A percentile compares a stretch with the other conserved stretches of the same genome.
Conservation (phyloP, 2,113 vertebrate species). For the Nanger granti region DNA sequence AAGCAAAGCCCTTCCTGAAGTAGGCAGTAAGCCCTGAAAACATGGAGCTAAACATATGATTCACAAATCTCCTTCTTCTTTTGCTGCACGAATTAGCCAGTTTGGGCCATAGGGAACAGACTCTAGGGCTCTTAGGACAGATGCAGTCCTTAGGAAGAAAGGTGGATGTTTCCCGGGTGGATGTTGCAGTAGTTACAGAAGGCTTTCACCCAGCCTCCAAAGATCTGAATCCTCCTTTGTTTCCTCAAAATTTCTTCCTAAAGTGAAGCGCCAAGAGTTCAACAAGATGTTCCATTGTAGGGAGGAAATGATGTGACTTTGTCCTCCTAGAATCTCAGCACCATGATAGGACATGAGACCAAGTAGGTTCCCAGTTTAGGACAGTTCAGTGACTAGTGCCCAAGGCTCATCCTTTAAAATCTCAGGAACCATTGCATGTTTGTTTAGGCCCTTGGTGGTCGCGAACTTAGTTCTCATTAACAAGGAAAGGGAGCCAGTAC, state of each 20-base stretch:
- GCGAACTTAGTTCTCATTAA: neutral
- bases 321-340: neutral
- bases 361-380: neutral
- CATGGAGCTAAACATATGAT: neutral
- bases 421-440: neutral
- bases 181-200: neutral
- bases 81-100: neutral
- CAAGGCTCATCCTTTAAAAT: neutral
- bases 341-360: neutral
- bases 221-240: neutral
- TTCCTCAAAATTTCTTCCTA: neutral
- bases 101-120: neutral
- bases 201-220: neutral
- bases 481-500: neutral
- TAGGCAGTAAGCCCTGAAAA: conserved; percentile 3
- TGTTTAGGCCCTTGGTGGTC: neutral
- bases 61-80: neutral
- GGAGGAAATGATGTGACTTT: neutral
- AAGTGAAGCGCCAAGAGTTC: neutral
- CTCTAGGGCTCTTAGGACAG: neutral
- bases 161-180: neutral
- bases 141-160: neutral
- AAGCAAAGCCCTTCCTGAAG: conserved; percentile 1
- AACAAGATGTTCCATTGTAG: neutral
- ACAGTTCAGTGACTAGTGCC: neutral